phyloP scores from a whole-genome alignment of 2,888 invertebrate species.

The Abrostola triplasia region DNA sequence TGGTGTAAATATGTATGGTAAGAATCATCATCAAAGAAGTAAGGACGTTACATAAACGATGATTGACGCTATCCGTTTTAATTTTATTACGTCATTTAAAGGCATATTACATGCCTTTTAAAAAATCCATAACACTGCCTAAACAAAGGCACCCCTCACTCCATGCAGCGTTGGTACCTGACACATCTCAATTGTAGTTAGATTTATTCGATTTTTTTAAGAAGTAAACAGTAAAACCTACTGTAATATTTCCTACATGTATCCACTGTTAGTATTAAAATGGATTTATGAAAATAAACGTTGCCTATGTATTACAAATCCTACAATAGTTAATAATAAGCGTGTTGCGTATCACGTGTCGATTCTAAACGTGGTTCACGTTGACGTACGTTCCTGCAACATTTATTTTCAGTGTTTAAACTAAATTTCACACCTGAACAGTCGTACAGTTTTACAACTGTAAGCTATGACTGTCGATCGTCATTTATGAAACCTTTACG shows the following conservation, averaged over 20 bases:
- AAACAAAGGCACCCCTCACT: no score
- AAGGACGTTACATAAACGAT: not conserved
- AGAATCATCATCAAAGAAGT: not conserved
- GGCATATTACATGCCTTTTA: no score
- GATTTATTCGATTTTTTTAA: not conserved
- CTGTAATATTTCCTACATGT: not conserved
- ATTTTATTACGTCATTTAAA: no score
- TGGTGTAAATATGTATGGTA: not conserved
- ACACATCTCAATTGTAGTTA: not conserved
- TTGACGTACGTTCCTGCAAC: conserved; percentile 10
- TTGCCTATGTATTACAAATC: conserved; percentile 1
- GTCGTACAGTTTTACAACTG: conserved; percentile 5
- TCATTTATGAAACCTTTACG: conserved; percentile 21
- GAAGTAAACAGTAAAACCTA: not conserved
- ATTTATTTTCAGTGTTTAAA: conserved; percentile 25
- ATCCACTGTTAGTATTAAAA: not conserved
- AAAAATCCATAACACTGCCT: no score
- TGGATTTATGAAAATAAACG: conserved; percentile 2
- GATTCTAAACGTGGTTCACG: conserved; percentile 7
- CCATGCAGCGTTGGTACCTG: not conserved
- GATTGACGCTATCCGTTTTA: not conserved
- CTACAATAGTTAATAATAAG: conserved; percentile 1
- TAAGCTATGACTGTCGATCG: conserved; percentile 1
- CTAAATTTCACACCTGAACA: conserved; percentile 23
- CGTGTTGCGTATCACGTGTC: not conserved